Base-by-base conservation (phyloP, 2,888 invertebrate genomes). In the Lissonota sp. region DNA sequence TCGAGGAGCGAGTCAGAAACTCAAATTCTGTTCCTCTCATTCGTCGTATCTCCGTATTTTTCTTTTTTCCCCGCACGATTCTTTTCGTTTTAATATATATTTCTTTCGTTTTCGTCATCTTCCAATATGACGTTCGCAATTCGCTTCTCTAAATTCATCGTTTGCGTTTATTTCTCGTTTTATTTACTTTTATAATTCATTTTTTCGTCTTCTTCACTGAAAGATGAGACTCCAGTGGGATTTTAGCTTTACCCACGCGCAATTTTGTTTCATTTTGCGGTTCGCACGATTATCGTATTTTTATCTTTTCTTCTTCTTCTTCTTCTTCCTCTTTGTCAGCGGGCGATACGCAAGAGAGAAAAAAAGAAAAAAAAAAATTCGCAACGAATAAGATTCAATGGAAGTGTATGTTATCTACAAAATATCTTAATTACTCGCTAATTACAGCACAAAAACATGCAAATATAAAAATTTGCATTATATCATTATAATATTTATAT, bases 401-500 rank as follows among this genome's bases (percentile, higher is more conserved):
- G 90, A 91, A 90, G 91, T 90, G 86, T 88, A 88, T 85, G 90
- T 92, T 92, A 91, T 91, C 92, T 92, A 92, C 92, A 91, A 92
- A 92, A 92, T 92, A 91, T 90, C 91, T 91, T 91, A 91, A 90
- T 92, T 91, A 91, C 90, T 91, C 89, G 91, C 91, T 91, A 92
- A 92, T 92, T 92, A 92, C 91, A 92, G 91, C 91, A 92, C 91
- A 91, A 88, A 91, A 91, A 91, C 91, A 92, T 91, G 92, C 92
- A 91, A 92, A 92, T 91, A 88, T 90, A 89, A 91, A 91, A 90
- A 91, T 91, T 91, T 92, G 91, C 91, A 92, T 90, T 90, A 91
- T 90, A 90, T 90, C 88, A 90, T 90, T 87, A 83, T 87, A 86
- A 88, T 90, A 90, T 90, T 88, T 90, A 89, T 91, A 88, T 89